Base-by-base conservation (phyloP, 2,113 vertebrate genomes). In the Smithornis capensis region DNA sequence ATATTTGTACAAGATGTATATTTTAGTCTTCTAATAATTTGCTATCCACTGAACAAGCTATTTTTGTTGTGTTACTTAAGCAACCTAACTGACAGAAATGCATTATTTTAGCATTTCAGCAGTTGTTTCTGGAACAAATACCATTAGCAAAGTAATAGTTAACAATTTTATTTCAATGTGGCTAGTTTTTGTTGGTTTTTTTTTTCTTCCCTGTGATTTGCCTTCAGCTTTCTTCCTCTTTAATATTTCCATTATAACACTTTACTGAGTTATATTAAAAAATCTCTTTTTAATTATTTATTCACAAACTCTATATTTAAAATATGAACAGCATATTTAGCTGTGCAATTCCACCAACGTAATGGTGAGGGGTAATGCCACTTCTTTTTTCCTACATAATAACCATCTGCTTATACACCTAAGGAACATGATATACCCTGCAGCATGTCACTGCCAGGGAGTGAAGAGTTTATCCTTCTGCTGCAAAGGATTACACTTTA, bases 121-220 rank as follows among this genome's bases (percentile, higher is more conserved):
- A 27, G 19, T 22, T 83, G 23, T 50, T 88, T 94, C 85, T 95
- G 85, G 55, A 90, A 65, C 7, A 92, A 96, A 85, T 83, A 35
- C 23, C 42, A 88, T 76, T 90, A 94, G 19, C 14, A 63, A 33
- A 0, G 4, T 33, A 65, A 73, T 33, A 62, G 9, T 76, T 94
- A 57, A 19, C n/a, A 53, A 37, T 94, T 95, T 83, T 71, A 38
- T 78, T 91, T 75, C 77, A 84, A 4, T 21, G 12, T 37, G 84
- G 21, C 12, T 57, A 44, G 12, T 23, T 38, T 62, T 37, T 10
- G 5, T 0, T 4, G 25, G 21, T 40, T 79, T 33, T 84, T 33
- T 6, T 18, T 44, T 44, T 44, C 16, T 44, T 14, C 5, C 18
- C 19, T 60, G 11, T 68, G 42, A 59, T 74, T 93, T 91, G 8